Evolutionary conservation across 2,797 vertebrate species (phyloP).

Genomic region (Erethizon dorsatum): DNA sequence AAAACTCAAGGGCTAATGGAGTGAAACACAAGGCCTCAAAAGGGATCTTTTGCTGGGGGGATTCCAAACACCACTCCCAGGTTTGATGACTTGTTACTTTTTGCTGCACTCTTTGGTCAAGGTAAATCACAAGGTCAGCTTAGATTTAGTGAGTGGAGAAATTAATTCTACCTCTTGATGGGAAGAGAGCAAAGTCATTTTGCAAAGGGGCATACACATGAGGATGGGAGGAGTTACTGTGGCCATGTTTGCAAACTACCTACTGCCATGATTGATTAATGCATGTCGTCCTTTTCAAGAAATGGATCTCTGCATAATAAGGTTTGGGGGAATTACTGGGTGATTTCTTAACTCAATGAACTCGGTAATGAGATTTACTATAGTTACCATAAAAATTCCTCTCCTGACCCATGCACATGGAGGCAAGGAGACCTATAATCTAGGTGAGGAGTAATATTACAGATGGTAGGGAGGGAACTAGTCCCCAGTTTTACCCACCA

Average conservation of each 20-base stretch:
- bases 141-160: background rate
- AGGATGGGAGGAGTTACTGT: fast-evolving
- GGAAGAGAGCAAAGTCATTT: background rate
- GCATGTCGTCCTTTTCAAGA: background rate
- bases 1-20: background rate
- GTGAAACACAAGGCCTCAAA: background rate
- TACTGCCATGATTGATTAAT: no score
- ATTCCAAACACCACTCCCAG: background rate
- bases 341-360: background rate
- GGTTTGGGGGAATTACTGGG: background rate
- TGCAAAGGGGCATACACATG: background rate
- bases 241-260: background rate
- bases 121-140: background rate
- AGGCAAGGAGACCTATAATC: background rate
- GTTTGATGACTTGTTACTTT: background rate
- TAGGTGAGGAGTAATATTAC: background rate
- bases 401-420: background rate
- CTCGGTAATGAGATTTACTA: background rate
- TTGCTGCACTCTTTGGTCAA: background rate
- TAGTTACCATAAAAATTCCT: background rate
- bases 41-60: background rate
- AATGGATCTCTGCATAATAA: background rate
- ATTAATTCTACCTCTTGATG: background rate
- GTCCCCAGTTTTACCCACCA: background rate
- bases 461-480: background rate